Percentiles rank a stretch among this genome's conserved stretches.
These are phyloP conservation scores for Antitype chi DNA, from an alignment of 2,888 invertebrate species.

Conservation along the genomic window DNA sequence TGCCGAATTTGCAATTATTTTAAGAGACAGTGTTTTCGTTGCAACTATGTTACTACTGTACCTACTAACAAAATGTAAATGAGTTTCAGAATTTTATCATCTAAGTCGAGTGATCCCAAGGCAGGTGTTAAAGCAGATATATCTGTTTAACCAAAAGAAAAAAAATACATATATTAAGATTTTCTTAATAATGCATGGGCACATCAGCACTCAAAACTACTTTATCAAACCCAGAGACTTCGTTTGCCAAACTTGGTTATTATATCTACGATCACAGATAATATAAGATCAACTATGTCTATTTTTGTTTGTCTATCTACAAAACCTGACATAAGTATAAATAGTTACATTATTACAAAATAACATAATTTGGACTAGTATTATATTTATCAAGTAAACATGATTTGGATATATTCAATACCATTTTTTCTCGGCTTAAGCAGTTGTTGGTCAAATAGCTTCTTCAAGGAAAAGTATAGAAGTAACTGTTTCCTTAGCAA, in stretches of 20 bases:
- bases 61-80: not conserved
- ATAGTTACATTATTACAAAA: not conserved
- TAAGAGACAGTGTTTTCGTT: not conserved
- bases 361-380: not conserved
- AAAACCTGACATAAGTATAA: not conserved
- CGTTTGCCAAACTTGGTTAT: no score
- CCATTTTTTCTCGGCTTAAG: not conserved
- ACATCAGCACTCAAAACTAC: not conserved
- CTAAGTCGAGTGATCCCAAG: no score
- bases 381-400: not conserved
- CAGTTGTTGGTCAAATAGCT: not conserved
- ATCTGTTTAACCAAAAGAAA: not conserved
- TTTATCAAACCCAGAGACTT: not conserved
- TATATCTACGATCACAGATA: not conserved
- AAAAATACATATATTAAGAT: no score
- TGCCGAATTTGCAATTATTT: constrained; percentile 4
- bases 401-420: not conserved
- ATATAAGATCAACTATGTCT: not conserved
- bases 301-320: not conserved
- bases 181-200: constrained; percentile 1
- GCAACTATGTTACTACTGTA: not conserved
- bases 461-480: not conserved
- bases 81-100: not conserved
- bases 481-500: not conserved
- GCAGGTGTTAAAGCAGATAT: constrained; percentile 2